phyloP scores from a whole-genome alignment of 2,797 vertebrate species.

The Loriculus beryllinus region DNA sequence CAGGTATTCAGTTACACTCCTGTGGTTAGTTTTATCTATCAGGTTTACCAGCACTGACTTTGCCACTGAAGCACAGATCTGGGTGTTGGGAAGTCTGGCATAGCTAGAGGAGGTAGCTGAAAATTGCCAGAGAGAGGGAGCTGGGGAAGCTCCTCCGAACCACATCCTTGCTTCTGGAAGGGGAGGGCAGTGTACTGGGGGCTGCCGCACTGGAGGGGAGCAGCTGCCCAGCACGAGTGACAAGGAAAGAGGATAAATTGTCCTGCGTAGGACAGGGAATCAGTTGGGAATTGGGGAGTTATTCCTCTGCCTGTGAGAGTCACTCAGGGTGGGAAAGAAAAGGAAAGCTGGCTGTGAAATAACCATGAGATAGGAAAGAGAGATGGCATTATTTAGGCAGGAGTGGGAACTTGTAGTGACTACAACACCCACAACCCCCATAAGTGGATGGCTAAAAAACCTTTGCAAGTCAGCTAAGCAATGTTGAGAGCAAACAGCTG shows the following conservation, averaged over 20 bases:
- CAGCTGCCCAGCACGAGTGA: background rate
- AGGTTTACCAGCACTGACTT: background rate
- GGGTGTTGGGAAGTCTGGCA: background rate
- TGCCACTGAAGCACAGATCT: background rate
- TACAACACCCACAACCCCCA: background rate
- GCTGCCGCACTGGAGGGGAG: background rate
- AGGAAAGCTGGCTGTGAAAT: background rate
- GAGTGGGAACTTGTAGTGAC: background rate
- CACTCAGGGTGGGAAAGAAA: background rate
- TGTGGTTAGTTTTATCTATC: background rate
- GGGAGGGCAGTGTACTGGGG: background rate
- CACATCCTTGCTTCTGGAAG: rapidly evolving
- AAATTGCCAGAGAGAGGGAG: background rate
- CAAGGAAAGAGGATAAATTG: background rate
- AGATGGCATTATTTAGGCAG: background rate
- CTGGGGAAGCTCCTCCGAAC: background rate
- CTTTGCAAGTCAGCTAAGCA: background rate
- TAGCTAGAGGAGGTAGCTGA: background rate
- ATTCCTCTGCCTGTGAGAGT: background rate
- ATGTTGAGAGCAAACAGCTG: background rate
- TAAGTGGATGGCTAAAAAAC: background rate
- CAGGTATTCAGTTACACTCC: background rate
- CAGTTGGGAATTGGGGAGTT: background rate
- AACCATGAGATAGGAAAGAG: background rate
- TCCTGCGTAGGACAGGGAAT: background rate